Conservation (phyloP, 2,888 invertebrate species). For the Amphipoea oculea region DNA sequence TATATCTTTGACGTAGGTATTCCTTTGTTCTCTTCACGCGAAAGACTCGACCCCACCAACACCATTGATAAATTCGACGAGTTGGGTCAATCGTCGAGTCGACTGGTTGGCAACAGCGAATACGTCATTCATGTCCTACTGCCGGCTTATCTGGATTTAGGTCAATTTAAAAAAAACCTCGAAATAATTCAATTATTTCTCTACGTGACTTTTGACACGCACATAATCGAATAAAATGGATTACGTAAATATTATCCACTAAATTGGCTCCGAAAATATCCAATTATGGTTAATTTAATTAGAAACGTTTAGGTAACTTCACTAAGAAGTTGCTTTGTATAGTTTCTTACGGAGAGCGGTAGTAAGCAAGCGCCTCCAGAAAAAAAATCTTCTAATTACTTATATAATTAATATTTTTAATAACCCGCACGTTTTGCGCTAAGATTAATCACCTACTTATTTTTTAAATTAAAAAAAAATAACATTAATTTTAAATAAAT, state of each 20-base stretch:
- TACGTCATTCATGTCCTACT: conserved; percentile 57
- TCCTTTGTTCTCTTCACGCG: conserved; percentile 53
- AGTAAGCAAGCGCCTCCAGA: background rate
- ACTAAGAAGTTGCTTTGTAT: conserved; percentile 3
- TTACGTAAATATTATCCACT: conserved; percentile 23
- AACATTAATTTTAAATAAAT: background rate
- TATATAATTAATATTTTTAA: background rate
- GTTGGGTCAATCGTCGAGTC: conserved; percentile 45
- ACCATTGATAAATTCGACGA: conserved; percentile 57
- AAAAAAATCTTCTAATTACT: background rate
- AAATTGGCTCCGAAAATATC: conserved; percentile 27
- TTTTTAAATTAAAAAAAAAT: background rate
- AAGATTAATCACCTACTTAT: background rate
- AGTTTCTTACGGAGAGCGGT: conserved; percentile 8
- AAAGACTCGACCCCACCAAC: conserved; percentile 29
- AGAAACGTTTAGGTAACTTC: conserved; percentile 3
- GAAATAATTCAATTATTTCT: background rate
- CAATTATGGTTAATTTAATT: conserved; percentile 39
- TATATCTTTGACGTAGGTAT: conserved; percentile 2
- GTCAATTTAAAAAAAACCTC: conserved; percentile 44
- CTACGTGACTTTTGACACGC: conserved; percentile 3
- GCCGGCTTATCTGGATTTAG: conserved; percentile 41
- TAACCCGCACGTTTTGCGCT: background rate
- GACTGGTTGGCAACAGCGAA: conserved; percentile 43
- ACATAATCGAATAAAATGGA: conserved; percentile 15